These are phyloP conservation scores for Neogobius melanostomus DNA, from an alignment of 2,113 vertebrate species.

Conservation along the genomic window DNA sequence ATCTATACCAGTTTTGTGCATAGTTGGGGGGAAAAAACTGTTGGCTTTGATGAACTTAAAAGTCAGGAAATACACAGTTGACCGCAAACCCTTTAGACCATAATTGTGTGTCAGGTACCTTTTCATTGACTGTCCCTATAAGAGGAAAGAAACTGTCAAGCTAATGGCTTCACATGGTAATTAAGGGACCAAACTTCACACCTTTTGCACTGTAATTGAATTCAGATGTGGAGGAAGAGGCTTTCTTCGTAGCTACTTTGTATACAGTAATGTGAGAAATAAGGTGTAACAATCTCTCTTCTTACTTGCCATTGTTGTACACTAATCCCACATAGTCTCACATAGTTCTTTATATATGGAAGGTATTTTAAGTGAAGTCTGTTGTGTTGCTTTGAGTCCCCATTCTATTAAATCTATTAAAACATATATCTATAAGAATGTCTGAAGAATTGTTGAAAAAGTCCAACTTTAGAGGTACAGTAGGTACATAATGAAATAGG, in stretches of 20 bases:
- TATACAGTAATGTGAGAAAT: neutral
- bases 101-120: neutral
- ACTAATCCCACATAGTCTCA: neutral
- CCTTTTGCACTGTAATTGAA: neutral
- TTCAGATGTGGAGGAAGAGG: neutral
- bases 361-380: neutral
- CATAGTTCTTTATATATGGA: neutral
- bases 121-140: neutral
- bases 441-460: too few relatives aligned
- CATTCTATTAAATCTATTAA: neutral
- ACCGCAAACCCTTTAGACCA: neutral
- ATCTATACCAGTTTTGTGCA: too few relatives aligned
- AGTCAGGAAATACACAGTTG: too few relatives aligned
- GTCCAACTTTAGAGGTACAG: too few relatives aligned
- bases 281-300: neutral
- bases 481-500: too few relatives aligned
- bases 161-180: neutral
- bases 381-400: neutral
- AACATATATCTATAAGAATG: too few relatives aligned
- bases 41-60: too few relatives aligned
- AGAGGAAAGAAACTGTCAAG: neutral
- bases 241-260: neutral
- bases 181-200: neutral
- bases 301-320: neutral
- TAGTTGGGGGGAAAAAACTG: too few relatives aligned